These are phyloP conservation scores for Cepaea hortensis DNA, from an alignment of 2,888 invertebrate species.

Conservation along the genomic window DNA sequence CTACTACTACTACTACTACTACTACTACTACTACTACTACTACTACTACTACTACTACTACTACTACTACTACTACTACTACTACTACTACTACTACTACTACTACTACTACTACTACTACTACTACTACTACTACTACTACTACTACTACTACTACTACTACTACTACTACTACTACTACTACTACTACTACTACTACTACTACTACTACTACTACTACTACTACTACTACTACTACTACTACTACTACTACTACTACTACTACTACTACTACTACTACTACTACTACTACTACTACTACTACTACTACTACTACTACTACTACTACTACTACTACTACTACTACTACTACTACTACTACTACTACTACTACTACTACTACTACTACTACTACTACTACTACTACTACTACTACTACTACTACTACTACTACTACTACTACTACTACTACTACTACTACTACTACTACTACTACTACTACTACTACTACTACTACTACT, in stretches of 20 bases:
- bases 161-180: conserved; percentile 18
- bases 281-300: conserved; percentile 40
- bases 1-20: conserved; percentile 39
- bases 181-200: conserved; percentile 37
- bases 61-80: conserved; percentile 10
- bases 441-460: conserved; percentile 34
- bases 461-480: conserved; percentile 23
- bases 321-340: conserved; percentile 40
- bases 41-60: conserved; percentile 34
- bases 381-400: conserved; percentile 35
- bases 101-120: conserved; percentile 18
- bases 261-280: conserved; percentile 38
- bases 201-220: conserved; percentile 37
- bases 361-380: conserved; percentile 41
- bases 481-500: conserved; percentile 38
- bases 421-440: conserved; percentile 38
- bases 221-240: conserved; percentile 39
- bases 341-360: conserved; percentile 39
- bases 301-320: conserved; percentile 29
- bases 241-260: conserved; percentile 38
- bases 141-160: conserved; percentile 26
- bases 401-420: conserved; percentile 39
- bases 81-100: conserved; percentile 32
- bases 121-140: conserved; percentile 40
- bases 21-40: conserved; percentile 41